Percentiles rank a stretch among this genome's conserved stretches.
phyloP scores from a whole-genome alignment of 2,888 invertebrate genomes.

The Heteromurus nitidus region DNA sequence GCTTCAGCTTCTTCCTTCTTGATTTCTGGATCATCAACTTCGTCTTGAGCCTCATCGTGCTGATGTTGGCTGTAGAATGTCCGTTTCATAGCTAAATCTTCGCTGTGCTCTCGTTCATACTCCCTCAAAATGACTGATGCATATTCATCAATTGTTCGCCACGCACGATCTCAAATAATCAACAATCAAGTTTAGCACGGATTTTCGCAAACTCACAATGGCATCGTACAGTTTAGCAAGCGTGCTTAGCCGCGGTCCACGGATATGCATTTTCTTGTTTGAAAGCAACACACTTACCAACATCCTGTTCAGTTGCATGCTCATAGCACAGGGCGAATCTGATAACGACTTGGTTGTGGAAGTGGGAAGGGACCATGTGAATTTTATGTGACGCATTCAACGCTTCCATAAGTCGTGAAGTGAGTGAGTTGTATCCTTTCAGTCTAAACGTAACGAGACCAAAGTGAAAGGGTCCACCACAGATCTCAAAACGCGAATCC shows the following conservation, averaged over 20 bases:
- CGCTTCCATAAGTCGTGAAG: constrained; percentile 84
- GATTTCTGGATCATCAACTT: constrained; percentile 15
- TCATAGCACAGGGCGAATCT: constrained; percentile 57
- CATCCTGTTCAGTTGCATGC: constrained; percentile 55
- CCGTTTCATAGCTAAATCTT: not conserved
- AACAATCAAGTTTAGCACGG: no score
- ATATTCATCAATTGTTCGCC: constrained; percentile 52
- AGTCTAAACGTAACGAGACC: constrained; percentile 87
- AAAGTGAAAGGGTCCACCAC: constrained; percentile 74
- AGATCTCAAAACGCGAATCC: constrained; percentile 65
- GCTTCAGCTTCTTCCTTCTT: constrained; percentile 44
- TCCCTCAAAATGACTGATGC: constrained; percentile 45
- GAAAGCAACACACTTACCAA: constrained; percentile 26
- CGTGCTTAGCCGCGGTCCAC: no score
- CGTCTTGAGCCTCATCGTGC: constrained; percentile 36
- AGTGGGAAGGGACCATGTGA: constrained; percentile 89
- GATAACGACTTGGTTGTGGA: constrained; percentile 83
- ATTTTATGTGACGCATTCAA: constrained; percentile 88
- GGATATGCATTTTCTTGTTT: no score
- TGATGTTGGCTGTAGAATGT: constrained; percentile 50
- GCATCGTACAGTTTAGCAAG: no score
- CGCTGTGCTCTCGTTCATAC: constrained; percentile 34
- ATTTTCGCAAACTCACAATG: no score
- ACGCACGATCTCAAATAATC: constrained; percentile 45
- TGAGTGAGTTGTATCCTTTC: constrained; percentile 82